Percentiles rank a stretch among this genome's conserved stretches.
phyloP scores from a whole-genome alignment of 2,797 vertebrate species.

The Thripadectes ignobilis region DNA sequence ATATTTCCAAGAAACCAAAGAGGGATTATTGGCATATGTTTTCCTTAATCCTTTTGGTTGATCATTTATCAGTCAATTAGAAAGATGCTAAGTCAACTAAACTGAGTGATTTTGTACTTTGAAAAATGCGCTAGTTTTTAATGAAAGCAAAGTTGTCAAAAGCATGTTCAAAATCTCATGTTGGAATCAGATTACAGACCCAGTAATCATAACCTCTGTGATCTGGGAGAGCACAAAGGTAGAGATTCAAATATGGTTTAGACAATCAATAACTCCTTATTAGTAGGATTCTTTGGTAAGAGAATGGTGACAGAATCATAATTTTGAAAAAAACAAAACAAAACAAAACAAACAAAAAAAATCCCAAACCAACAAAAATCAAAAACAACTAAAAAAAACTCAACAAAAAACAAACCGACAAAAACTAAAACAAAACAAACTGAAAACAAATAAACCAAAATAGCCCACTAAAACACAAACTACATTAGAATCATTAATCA shows the following conservation, averaged over 20 bases:
- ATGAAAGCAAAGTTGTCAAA: not conserved
- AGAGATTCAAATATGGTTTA: not conserved
- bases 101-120: not conserved
- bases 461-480: accelerated
- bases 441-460: too few relatives aligned
- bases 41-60: not conserved
- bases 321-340: not conserved
- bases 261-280: not conserved
- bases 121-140: not conserved
- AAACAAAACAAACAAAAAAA: too few relatives aligned
- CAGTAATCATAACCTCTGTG: not conserved
- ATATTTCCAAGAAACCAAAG: not conserved
- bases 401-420: too few relatives aligned
- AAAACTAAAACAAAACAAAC: too few relatives aligned
- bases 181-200: not conserved
- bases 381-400: too few relatives aligned
- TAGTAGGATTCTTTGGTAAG: not conserved
- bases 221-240: not conserved
- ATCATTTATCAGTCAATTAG: not conserved
- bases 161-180: not conserved
- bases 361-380: too few relatives aligned
- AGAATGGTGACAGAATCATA: not conserved
- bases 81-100: not conserved
- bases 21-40: not conserved
- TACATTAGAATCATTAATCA: not conserved